phyloP scores from a whole-genome alignment of 2,797 vertebrate genomes.

The Apogon talboti region DNA sequence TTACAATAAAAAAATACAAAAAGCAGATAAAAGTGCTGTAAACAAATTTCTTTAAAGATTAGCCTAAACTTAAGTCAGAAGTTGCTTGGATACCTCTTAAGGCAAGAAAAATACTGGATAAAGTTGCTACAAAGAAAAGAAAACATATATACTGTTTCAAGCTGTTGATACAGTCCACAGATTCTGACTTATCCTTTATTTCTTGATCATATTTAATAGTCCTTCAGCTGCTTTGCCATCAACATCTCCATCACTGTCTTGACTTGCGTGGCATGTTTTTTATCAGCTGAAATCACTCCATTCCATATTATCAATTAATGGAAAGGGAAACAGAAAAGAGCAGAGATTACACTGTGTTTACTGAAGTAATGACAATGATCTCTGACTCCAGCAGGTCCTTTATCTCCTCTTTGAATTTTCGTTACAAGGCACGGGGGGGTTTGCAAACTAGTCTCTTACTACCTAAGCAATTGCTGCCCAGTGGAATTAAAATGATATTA shows the following conservation, averaged over 20 bases:
- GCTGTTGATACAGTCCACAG: slow-evolving; percentile 46
- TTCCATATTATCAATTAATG: slow-evolving; percentile 17
- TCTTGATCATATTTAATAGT: slow-evolving; percentile 27
- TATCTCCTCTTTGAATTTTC: slow-evolving; percentile 54
- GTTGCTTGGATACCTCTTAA: slow-evolving; percentile 60
- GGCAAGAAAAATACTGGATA: slow-evolving; percentile 57
- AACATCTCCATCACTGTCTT: slow-evolving; percentile 17
- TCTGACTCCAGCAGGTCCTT: slow-evolving; percentile 3
- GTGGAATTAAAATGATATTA: slow-evolving; percentile 62
- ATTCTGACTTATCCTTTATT: slow-evolving; percentile 16
- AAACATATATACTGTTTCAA: slow-evolving; percentile 33
- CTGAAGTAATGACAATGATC: slow-evolving; percentile 26
- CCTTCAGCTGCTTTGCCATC: slow-evolving; percentile 15
- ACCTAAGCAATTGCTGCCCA: slow-evolving; percentile 70
- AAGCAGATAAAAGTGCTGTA: slow-evolving; percentile 69
- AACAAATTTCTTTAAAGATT: slow-evolving; percentile 64
- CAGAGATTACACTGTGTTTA: slow-evolving; percentile 43
- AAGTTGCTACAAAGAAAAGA: slow-evolving; percentile 68
- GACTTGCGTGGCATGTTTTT: slow-evolving; percentile 3
- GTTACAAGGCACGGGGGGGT: slow-evolving; percentile 82
- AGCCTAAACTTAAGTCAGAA: slow-evolving; percentile 48
- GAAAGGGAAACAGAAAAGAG: slow-evolving; percentile 24
- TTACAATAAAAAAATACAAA: slow-evolving; percentile 60
- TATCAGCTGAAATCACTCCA: slow-evolving; percentile 9
- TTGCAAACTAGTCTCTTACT: slow-evolving; percentile 72